Conservation (phyloP, 2,797 vertebrate genomes). For the Myotis findleyi region DNA sequence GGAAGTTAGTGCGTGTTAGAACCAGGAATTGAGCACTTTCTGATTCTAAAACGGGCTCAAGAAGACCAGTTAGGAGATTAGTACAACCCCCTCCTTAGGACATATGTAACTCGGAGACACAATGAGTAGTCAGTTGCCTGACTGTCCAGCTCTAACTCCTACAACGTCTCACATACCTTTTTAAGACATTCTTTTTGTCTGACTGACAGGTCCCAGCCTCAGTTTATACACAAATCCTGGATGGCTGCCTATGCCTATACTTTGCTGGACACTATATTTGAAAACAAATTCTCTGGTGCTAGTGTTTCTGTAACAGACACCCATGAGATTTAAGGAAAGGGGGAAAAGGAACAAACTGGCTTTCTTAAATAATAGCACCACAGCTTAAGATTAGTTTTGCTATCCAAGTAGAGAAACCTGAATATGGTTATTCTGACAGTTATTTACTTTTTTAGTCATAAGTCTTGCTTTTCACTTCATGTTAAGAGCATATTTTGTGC, state of each 20-base stretch:
- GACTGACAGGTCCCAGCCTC: not conserved
- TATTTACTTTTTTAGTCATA: conserved; percentile 76
- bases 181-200: not conserved
- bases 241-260: not conserved
- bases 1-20: not conserved
- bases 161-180: not conserved
- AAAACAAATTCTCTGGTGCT: conserved; percentile 53
- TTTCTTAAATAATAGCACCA: conserved; percentile 56
- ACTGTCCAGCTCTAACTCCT: not conserved
- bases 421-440: conserved; percentile 71
- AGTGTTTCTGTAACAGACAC: conserved; percentile 32
- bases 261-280: conserved; percentile 33
- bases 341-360: not conserved
- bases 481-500: conserved; percentile 53
- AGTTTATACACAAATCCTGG: conserved; percentile 17
- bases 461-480: conserved; percentile 79
- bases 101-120: not conserved
- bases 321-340: conserved; percentile 21
- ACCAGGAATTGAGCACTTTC: not conserved
- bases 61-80: not conserved
- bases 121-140: rapidly evolving
- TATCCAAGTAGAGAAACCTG: conserved; percentile 70
- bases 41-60: not conserved
- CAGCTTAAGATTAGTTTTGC: conserved; percentile 69
- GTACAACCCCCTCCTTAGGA: not conserved